Conservation (phyloP, 2,113 vertebrate genomes). For the Mionectes macconnelli region DNA sequence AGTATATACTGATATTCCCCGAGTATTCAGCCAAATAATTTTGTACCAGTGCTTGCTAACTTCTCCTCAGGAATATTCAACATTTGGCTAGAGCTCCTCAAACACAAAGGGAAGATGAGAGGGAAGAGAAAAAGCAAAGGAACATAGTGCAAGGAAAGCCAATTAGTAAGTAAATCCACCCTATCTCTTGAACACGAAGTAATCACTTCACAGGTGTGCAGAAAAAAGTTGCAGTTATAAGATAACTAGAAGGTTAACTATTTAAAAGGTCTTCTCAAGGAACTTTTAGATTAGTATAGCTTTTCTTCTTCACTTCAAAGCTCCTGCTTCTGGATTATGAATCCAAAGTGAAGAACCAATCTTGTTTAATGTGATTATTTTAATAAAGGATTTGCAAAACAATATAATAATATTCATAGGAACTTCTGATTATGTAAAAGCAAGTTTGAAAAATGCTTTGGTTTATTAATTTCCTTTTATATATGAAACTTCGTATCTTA, state of each 20-base stretch:
- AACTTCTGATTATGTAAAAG: background rate
- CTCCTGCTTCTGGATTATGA: slow-evolving; percentile 40
- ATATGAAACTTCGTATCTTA: background rate
- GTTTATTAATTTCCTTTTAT: background rate
- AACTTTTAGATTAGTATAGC: background rate
- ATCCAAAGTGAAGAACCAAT: background rate
- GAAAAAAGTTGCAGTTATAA: slow-evolving; percentile 25
- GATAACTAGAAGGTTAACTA: slow-evolving; percentile 28
- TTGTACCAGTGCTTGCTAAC: background rate
- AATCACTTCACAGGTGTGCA: slow-evolving; percentile 47
- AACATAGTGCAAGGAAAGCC: background rate
- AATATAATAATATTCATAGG: background rate
- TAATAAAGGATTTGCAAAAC: background rate
- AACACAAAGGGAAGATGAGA: slow-evolving; percentile 19
- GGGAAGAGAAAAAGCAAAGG: slow-evolving; percentile 10
- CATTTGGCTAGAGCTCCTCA: slow-evolving; percentile 46
- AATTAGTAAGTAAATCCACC: slow-evolving; percentile 44
- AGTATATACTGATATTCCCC: background rate
- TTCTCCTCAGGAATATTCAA: slow-evolving; percentile 47
- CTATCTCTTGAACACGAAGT: slow-evolving; percentile 2
- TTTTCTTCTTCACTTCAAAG: slow-evolving; percentile 46
- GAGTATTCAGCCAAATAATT: slow-evolving; percentile 13
- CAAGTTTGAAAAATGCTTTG: background rate
- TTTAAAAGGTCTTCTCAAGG: slow-evolving; percentile 36
- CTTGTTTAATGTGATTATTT: slow-evolving; percentile 26